Base-by-base conservation (phyloP, 2,888 invertebrate species). In the Hoplodrina blanda region DNA sequence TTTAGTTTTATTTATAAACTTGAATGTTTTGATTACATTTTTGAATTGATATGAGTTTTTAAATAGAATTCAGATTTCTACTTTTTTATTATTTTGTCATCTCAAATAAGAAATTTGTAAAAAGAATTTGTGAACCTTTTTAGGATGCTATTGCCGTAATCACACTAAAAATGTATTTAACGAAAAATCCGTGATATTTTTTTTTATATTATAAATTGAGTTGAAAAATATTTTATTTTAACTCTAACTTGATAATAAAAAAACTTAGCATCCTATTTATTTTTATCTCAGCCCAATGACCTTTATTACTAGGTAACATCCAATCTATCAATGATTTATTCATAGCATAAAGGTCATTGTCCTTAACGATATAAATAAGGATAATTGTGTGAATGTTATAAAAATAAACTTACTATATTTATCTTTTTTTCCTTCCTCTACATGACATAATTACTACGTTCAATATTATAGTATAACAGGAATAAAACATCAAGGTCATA, bases 1-100 rank as follows among this genome's bases (percentile, higher is more conserved):
- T 77, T 72, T 72, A 81, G 33, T 80, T 74, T 85, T 86, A 84
- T 86, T 83, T 83, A 70, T 82, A 80, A 64, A 77, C 54, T 80
- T 63, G 70, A 44, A 46, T 71, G 59, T 65, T 73, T 57, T 33
- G 19, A 49, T 66, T 71, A 33, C 44, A 70, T 70, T 69, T 84
- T 61, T 62, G 44, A 76, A 75, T 69, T 41, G n/a, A 55, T 66
- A 49, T 69, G 11, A 50, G 55, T 62, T 59, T 53, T 17, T 30
- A 13, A 11, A 37, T 17, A 44, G 44, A 44, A 50, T n/a, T 4
- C 8, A 30, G 5, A 1, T 37, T 10, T 6, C 13, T 7, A 0
- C 0, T 54, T 20, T 53, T 25, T 13, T 49, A 19, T 44, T n/a
- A 5, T 30, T 54, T 41, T 62, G 13, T 0, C 15, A 1, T 37